Base-by-base conservation (phyloP, 1,140 invertebrate genomes). In the Achatina immaculata region DNA sequence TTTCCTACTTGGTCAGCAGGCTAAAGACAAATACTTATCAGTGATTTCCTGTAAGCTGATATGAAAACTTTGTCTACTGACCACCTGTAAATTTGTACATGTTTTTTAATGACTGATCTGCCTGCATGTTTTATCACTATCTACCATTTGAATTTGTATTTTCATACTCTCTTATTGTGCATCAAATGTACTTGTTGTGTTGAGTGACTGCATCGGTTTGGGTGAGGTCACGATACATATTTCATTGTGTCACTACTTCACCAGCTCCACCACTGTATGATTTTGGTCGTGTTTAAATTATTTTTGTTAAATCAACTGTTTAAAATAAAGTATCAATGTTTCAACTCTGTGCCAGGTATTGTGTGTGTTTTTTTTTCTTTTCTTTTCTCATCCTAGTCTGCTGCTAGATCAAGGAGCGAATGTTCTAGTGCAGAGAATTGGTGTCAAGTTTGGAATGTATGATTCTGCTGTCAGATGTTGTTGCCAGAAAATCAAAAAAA, bases 301-400 rank as follows among this genome's bases (percentile, higher is more conserved):
- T 55, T 55, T 55, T 55, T 55, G 48, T 55, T 55, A 55, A 24
- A n/a, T n/a, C 48, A 55, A 55, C 21, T 55, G 16, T 24, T 55
- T 45, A 21, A 55, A 55, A 55, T 55, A 55, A 55, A 55, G 48
- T 55, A 55, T 55, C 48, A 55, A 55, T 55, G 48, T 55, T 55
- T 55, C 21, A 55, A 55, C 48, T 3, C n/a, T n/a, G n/a, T n/a
- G n/a, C n/a, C n/a, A n/a, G n/a, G n/a, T n/a, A n/a, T n/a, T n/a
- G n/a, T n/a, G n/a, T n/a, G n/a, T n/a, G n/a, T n/a, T n/a, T n/a
- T n/a, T n/a, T n/a, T n/a, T n/a, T n/a, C n/a, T n/a, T n/a, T n/a
- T n/a, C n/a, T n/a, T n/a, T n/a, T n/a, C n/a, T n/a, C n/a, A n/a
- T n/a, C n/a, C n/a, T n/a, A n/a, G n/a, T n/a, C n/a, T n/a, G n/a